Evolutionary conservation across 2,797 vertebrate genomes (phyloP).

Genomic region (Paramormyrops hopkinsi): DNA sequence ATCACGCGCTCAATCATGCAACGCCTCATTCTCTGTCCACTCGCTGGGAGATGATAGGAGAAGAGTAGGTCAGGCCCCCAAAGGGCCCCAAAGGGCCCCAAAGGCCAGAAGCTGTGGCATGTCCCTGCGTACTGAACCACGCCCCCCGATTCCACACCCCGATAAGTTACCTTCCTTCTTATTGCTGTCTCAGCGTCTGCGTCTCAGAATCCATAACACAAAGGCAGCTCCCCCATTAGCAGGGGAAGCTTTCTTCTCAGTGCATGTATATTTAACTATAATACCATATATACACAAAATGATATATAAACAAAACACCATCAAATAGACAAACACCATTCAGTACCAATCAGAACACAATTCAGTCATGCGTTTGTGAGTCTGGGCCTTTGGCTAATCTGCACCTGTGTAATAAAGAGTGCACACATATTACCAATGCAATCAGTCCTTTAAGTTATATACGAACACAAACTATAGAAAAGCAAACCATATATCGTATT

Average conservation of each 20-base stretch:
- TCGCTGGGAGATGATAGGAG: background rate
- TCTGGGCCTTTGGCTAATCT: background rate
- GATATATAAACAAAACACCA: background rate
- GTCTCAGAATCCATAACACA: slow-evolving; percentile 28
- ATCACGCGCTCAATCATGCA: background rate
- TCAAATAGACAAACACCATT: slow-evolving; percentile 9
- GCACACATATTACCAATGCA: no score
- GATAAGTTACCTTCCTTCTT: background rate
- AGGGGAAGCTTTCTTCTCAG: background rate
- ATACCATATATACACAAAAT: background rate
- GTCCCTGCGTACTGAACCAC: background rate
- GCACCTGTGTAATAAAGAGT: background rate
- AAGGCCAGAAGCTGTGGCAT: background rate
- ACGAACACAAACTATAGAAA: background rate
- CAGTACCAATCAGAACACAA: slow-evolving; percentile 17
- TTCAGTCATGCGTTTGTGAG: background rate
- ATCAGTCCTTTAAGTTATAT: background rate
- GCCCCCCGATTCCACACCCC: background rate
- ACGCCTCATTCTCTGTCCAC: background rate
- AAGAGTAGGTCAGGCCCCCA: background rate
- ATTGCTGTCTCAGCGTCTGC: slow-evolving; percentile 8
- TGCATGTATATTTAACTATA: background rate
- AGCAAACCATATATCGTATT: background rate
- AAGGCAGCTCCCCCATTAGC: slow-evolving; percentile 27
- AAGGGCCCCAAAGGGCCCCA: background rate